A percentile compares a stretch with the other conserved stretches of the same genome.
Conservation (phyloP, 2,888 invertebrate species). For the Euplagia quadripunctaria region DNA sequence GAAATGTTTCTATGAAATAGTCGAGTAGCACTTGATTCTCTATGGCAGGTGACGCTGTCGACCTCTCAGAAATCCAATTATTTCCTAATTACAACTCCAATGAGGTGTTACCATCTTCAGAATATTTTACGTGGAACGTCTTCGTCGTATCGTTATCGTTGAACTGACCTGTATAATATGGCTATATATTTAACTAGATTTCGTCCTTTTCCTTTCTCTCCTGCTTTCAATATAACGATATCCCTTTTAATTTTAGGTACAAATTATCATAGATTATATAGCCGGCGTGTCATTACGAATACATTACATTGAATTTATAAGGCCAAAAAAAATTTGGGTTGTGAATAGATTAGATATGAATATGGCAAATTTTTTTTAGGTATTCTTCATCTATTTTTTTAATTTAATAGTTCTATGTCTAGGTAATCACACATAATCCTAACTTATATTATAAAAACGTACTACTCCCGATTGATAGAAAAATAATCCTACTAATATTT, state of each 20-base stretch:
- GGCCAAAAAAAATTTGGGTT: too few species aligned
- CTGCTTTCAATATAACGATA: conserved; percentile 12
- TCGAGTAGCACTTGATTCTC: conserved; percentile 25
- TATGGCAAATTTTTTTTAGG: too few species aligned
- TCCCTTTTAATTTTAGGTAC: conserved; percentile 46
- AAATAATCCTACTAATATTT: too few species aligned
- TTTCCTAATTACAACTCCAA: conserved; percentile 49
- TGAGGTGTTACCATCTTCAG: conserved; percentile 35
- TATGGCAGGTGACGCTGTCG: conserved; percentile 19
- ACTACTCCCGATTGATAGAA: too few species aligned
- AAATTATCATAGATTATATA: conserved; percentile 50
- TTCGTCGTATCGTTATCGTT: conserved; percentile 12
- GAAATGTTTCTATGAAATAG: background rate
- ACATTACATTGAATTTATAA: too few species aligned
- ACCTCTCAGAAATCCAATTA: conserved; percentile 39
- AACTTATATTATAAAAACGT: too few species aligned
- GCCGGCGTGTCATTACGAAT: conserved; percentile 33
- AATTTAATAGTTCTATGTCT: too few species aligned
- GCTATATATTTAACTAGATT: conserved; percentile 12
- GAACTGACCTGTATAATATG: conserved; percentile 13
- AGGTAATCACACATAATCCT: background rate
- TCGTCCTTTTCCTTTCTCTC: conserved; percentile 28
- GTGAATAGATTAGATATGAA: too few species aligned
- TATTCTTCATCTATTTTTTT: conserved; percentile 52
- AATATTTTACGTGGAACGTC: conserved; percentile 32